A percentile compares a stretch with the other conserved stretches of the same genome.
Conservation (phyloP, 2,888 invertebrate genomes). For the Zonitis immaculata region DNA sequence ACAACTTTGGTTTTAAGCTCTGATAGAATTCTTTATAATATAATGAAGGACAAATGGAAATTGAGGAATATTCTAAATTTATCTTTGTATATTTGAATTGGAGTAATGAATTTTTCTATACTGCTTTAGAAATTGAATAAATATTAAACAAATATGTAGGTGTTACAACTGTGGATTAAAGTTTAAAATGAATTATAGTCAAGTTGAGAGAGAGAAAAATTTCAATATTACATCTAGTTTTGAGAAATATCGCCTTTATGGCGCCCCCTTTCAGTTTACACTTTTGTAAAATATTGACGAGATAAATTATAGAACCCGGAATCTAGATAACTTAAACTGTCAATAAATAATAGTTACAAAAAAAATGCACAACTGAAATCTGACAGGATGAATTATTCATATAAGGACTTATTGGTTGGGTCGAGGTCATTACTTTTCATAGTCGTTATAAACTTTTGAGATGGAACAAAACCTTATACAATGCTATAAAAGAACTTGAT, state of each 20-base stretch:
- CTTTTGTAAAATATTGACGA: slow-evolving; percentile 42
- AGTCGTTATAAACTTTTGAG: not conserved
- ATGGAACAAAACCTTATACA: no score
- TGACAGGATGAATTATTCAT: slow-evolving; percentile 36
- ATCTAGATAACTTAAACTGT: slow-evolving; percentile 41
- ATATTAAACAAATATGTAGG: not conserved
- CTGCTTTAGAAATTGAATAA: not conserved
- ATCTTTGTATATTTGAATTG: no score
- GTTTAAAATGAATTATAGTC: slow-evolving; percentile 37
- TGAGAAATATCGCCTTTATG: slow-evolving; percentile 42
- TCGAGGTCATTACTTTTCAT: not conserved
- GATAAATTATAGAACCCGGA: slow-evolving; percentile 42
- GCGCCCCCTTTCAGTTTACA: slow-evolving; percentile 38
- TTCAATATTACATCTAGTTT: slow-evolving; percentile 40
- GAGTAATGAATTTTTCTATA: no score
- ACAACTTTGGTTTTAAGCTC: slow-evolving; percentile 24
- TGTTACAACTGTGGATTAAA: slow-evolving; percentile 1
- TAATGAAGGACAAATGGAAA: no score
- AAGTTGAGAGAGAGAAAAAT: slow-evolving; percentile 42
- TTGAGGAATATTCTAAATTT: not conserved
- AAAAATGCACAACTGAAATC: slow-evolving; percentile 36
- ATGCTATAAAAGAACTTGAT: no score
- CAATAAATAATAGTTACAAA: slow-evolving; percentile 44
- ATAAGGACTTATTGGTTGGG: not conserved
- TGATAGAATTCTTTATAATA: slow-evolving; percentile 9